phyloP scores from a whole-genome alignment of 1,140 invertebrate genomes.

The Diachasmimorpha longicaudata region DNA sequence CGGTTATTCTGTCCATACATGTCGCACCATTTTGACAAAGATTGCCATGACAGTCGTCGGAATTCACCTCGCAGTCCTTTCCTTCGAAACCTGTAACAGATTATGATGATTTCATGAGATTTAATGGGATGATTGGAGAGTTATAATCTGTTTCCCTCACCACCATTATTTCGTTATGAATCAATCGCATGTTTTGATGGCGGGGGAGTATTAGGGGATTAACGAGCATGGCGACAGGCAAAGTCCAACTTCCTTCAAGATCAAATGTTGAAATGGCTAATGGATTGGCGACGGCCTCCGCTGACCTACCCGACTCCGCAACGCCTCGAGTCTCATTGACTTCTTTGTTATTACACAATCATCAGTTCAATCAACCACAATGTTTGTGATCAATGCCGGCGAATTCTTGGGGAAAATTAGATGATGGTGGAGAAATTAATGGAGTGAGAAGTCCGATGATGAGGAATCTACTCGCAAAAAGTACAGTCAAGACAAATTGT shows the following conservation, averaged over 20 bases:
- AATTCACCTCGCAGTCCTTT: constrained; percentile 86
- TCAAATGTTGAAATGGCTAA: constrained; percentile 43
- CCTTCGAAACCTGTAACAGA: constrained; percentile 78
- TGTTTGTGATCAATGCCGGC: neutral
- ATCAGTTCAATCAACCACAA: neutral
- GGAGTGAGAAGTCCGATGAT: neutral
- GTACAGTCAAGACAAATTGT: neutral
- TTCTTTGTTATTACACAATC: neutral
- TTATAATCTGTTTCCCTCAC: neutral
- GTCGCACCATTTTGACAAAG: constrained; percentile 90
- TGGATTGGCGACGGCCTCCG: constrained; percentile 40
- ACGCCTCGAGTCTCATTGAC: neutral
- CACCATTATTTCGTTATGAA: neutral
- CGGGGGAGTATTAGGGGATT: neutral
- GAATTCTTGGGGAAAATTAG: too few relatives aligned
- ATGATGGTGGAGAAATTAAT: too few relatives aligned
- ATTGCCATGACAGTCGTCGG: constrained; percentile 89
- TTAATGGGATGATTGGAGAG: neutral
- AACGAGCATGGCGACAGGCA: neutral
- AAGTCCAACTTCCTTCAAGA: constrained; percentile 10
- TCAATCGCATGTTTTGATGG: neutral
- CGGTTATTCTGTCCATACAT: constrained; percentile 86
- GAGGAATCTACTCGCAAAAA: neutral
- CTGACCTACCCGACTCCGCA: constrained; percentile 31
- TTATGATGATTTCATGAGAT: constrained; percentile 27